phyloP scores from a whole-genome alignment of 1,140 invertebrate genomes.

The Alviniconcha marisindica region DNA sequence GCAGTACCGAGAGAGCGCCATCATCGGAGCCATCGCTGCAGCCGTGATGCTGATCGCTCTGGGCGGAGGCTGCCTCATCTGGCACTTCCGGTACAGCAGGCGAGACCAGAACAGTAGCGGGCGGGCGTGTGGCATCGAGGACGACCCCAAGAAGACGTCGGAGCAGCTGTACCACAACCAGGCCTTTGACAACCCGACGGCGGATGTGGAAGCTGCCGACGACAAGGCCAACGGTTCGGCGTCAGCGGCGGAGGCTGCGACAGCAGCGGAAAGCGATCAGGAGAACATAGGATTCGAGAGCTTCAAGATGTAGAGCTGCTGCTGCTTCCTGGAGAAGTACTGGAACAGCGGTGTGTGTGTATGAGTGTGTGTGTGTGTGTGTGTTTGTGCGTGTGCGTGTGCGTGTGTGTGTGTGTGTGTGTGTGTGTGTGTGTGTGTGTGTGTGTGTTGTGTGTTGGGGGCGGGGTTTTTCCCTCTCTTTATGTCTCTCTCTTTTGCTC shows the following conservation, averaged over 20 bases:
- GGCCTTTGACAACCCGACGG: background rate
- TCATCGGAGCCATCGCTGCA: slow-evolving; percentile 61
- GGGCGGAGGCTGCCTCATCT: slow-evolving; percentile 53
- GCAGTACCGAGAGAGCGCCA: slow-evolving; percentile 59
- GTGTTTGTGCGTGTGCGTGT: background rate
- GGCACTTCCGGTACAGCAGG: slow-evolving; percentile 54
- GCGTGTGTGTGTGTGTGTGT: background rate
- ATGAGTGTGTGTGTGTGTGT: background rate
- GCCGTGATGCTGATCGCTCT: slow-evolving; percentile 53
- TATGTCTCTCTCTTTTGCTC: too few relatives aligned
- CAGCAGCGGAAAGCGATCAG: too few relatives aligned
- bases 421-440: background rate
- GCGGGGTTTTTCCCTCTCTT: background rate
- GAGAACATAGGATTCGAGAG: too few relatives aligned
- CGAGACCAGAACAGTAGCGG: slow-evolving; percentile 8
- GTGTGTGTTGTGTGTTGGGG: background rate
- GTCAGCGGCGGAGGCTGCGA: too few relatives aligned
- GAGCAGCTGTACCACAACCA: background rate
- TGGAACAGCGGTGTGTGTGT: background rate
- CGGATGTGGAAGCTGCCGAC: background rate
- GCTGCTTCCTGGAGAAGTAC: too few relatives aligned
- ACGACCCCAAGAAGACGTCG: background rate
- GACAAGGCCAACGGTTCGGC: background rate
- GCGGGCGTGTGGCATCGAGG: background rate
- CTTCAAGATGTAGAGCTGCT: too few relatives aligned